phyloP scores from a whole-genome alignment of 1,140 invertebrate species.

The Helicorthomorpha holstii region DNA sequence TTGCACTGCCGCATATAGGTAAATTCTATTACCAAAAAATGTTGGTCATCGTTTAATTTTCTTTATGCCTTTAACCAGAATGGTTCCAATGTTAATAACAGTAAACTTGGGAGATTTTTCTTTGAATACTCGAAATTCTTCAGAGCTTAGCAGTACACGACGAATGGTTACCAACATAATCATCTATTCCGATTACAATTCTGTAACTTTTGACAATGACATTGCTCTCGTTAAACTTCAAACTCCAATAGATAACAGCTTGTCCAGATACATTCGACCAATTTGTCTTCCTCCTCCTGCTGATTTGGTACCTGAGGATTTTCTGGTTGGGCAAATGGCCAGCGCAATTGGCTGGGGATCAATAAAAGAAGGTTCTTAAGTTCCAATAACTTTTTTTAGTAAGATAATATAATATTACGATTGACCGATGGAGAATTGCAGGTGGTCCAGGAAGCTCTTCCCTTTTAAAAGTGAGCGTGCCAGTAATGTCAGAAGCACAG shows the following conservation, averaged over 20 bases:
- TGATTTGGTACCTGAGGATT: slow-evolving; percentile 49
- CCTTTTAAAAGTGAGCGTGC: background rate
- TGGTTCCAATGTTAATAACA: background rate
- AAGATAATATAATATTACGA: background rate
- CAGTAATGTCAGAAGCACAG: background rate
- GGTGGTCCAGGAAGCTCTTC: background rate
- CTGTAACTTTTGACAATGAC: slow-evolving; percentile 82
- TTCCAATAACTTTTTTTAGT: background rate
- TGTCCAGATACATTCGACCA: too few species aligned
- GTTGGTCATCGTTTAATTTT: background rate
- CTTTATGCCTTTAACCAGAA: background rate
- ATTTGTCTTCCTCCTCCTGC: slow-evolving; percentile 77
- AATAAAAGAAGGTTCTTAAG: slow-evolving; percentile 49
- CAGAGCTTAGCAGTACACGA: background rate
- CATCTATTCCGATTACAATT: slow-evolving; percentile 77
- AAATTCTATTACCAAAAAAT: background rate
- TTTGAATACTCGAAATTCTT: background rate
- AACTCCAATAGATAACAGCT: slow-evolving; percentile 83
- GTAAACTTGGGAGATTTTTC: background rate
- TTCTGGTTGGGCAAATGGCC: slow-evolving; percentile 66
- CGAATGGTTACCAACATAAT: slow-evolving; percentile 17
- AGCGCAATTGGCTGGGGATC: slow-evolving; percentile 89
- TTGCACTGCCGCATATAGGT: background rate
- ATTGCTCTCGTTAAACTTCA: slow-evolving; percentile 69
- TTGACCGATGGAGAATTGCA: background rate